Evolutionary conservation across 2,113 vertebrate genomes (phyloP).

Genomic region (Enhydra lutris): DNA sequence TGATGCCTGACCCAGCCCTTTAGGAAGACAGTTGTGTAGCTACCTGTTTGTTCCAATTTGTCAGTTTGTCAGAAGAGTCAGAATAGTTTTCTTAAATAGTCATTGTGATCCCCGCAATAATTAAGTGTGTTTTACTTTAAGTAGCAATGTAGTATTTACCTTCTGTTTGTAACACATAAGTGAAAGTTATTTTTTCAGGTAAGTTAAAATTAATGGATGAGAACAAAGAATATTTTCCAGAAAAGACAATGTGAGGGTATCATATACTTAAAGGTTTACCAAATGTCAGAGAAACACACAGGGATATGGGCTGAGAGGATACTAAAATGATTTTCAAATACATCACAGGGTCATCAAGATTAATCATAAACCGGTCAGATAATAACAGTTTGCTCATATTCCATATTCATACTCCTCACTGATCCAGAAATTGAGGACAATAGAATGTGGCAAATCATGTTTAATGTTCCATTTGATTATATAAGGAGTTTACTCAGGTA

Average conservation of each 20-base stretch:
- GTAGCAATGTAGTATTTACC: not conserved
- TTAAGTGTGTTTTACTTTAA: not conserved
- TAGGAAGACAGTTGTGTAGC: not conserved
- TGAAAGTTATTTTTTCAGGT: not conserved
- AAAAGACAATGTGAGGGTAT: not conserved
- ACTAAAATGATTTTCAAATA: not conserved
- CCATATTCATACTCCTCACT: fast-evolving
- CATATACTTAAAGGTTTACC: too few relatives aligned
- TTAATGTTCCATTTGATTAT: not conserved
- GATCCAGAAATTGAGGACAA: not conserved
- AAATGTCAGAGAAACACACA: not conserved
- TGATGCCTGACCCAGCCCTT: not conserved
- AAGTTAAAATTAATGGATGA: not conserved
- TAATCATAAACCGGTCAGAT: fast-evolving
- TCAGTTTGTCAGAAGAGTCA: not conserved
- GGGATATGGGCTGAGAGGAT: fast-evolving
- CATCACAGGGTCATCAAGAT: not conserved
- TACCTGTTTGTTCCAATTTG: not conserved
- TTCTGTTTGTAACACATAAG: not conserved
- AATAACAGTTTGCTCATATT: not conserved
- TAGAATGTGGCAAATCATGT: not conserved
- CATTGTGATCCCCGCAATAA: not conserved
- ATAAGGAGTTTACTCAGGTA: not conserved
- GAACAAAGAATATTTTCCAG: not conserved
- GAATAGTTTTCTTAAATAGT: not conserved